These are phyloP conservation scores for Podargus strigoides DNA, from an alignment of 2,797 vertebrate species.

Conservation along the genomic window DNA sequence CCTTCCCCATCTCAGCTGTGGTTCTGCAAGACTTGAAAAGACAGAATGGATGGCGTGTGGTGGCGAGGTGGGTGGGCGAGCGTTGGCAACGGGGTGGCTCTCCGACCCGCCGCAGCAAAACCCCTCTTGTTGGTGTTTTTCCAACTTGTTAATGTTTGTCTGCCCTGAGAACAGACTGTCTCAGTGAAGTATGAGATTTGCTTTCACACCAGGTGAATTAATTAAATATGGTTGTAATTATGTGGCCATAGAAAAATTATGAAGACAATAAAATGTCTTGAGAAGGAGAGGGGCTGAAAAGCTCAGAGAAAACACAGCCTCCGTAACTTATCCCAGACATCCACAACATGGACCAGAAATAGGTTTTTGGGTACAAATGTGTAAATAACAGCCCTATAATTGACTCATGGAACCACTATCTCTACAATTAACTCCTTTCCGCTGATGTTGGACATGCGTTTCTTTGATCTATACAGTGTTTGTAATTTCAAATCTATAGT, in stretches of 20 bases:
- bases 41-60: too few relatives aligned
- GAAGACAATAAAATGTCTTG: not conserved
- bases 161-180: fast-evolving
- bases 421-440: not conserved
- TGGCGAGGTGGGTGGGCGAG: fast-evolving
- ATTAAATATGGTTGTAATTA: not conserved
- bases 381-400: not conserved
- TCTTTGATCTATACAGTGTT: not conserved
- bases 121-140: not conserved
- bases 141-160: fast-evolving
- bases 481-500: not conserved
- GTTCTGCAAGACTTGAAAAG: not conserved
- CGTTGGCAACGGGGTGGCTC: fast-evolving
- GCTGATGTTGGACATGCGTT: not conserved
- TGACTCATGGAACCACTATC: not conserved
- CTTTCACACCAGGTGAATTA: not conserved
- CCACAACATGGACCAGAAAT: not conserved
- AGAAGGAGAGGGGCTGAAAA: not conserved
- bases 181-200: fast-evolving
- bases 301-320: not conserved
- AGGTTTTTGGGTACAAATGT: not conserved
- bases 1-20: not conserved
- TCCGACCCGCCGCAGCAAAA: not conserved
- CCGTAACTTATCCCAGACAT: fast-evolving
- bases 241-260: not conserved